phyloP scores from a whole-genome alignment of 2,113 vertebrate species.

The Nothoprocta perdicaria region DNA sequence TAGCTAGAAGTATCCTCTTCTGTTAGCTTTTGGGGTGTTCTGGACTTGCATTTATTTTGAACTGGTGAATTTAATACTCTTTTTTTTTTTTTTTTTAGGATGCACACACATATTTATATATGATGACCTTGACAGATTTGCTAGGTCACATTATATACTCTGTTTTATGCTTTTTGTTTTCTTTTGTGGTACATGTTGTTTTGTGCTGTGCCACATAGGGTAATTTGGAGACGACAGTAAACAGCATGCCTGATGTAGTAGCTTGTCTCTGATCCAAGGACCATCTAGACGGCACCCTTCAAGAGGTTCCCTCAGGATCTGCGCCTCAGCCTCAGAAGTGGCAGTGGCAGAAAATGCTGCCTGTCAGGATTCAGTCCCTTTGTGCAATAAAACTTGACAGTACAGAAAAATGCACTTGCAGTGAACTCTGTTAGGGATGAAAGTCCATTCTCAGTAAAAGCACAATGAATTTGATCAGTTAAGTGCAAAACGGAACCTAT shows the following conservation, averaged over 20 bases:
- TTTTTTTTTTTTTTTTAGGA: neutral
- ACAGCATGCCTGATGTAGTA: neutral
- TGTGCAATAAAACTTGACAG: neutral
- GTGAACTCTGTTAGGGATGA: accelerated
- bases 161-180: neutral
- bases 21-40: neutral
- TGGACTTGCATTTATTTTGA: slow-evolving; percentile 7
- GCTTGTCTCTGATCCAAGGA: slow-evolving; percentile 10
- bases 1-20: neutral
- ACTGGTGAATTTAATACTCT: neutral
- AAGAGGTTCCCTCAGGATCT: slow-evolving; percentile 3
- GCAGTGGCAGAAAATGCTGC: neutral
- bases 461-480: neutral
- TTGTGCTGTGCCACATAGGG: neutral
- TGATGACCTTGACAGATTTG: neutral
- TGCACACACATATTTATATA: accelerated
- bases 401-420: neutral
- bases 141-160: neutral
- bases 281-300: neutral
- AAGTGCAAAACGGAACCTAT: neutral
- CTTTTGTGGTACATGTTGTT: neutral
- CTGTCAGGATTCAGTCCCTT: neutral
- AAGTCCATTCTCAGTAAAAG: neutral
- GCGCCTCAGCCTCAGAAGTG: neutral
- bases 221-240: slow-evolving; percentile 56